Evolutionary conservation across 1,140 invertebrate species (phyloP), one percentile per base, ranked within the genome.

Genomic region (Medauroidea extradentata): DNA sequence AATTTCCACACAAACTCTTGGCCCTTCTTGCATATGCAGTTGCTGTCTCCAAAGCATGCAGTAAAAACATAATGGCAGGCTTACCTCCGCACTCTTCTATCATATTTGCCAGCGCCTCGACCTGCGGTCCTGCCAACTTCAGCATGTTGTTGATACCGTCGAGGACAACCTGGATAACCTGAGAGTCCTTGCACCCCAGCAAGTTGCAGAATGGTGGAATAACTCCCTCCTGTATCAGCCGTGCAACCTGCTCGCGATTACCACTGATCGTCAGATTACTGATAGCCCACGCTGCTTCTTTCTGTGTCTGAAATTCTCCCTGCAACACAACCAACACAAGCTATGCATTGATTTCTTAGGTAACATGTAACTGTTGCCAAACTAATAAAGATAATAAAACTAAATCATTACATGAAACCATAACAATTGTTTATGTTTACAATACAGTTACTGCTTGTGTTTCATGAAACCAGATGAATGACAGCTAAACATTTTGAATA

Each of bases 271-370:
- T 99, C 53, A 98, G 85, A 79, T 99, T 99, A 68, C 93, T 97
- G 16, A 99, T 93, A 4, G 96, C 96, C 97, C 97, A 99, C 0
- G 96, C 95, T 14, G 96, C 96, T 79, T 99, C 96, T 76, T 99
- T 99, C 74, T 99, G 96, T 3, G 95, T 98, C 80, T 98, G 94
- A 79, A 99, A 99, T 78, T 99, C 96, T 55, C 94, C 94, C 83
- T 95, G 64, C 16, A 71, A 69, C 59, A 14, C 46, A 43, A 38
- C 48, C 39, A 34, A 11, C 29, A 34, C 29, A 34, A 34, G n/a
- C n/a, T n/a, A n/a, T n/a, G n/a, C n/a, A n/a, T n/a, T n/a, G n/a
- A n/a, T n/a, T n/a, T n/a, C n/a, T n/a, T n/a, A n/a, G n/a, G n/a
- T n/a, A n/a, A n/a, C n/a, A n/a, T n/a, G n/a, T n/a, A n/a, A n/a